Evolutionary conservation across 2,888 invertebrate species (phyloP), one percentile per base, ranked within the genome.

Genomic region (Thyatira batis): DNA sequence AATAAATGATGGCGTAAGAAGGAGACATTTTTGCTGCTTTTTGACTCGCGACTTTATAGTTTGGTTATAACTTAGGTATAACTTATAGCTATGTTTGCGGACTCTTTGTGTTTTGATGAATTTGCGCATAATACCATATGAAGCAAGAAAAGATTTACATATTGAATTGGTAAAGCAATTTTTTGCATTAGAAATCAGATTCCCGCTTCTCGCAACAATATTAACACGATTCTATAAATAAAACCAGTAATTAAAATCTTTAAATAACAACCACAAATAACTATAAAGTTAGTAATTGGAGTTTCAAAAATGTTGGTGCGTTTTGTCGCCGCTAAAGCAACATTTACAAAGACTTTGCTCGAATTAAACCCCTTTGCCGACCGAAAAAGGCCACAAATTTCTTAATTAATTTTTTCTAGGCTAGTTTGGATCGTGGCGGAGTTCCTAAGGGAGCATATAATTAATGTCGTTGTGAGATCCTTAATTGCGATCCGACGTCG

Each of bases 391-490:
- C 68, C 68, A 65, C 71, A 54, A 85, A 82, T 78, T 82, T 80
- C 83, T 85, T 88, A 86, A 88, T 87, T 87, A 88, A 72, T 81
- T 84, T 83, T 77, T 73, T 71, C 61, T 57, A 80, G 82, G 85
- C 87, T 87, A 89, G 88, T 88, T 88, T 84, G 82, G 80, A 76
- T 74, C 67, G 61, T 57, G 65, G 61, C 60, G 63, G 58, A 65
- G 69, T 71, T 66, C 68, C 74, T 71, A 78, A 84, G 84, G 82
- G 80, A 80, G 78, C 70, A 77, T 81, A 80, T 89, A 86, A 89
- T 89, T 88, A 89, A 87, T 84, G 85, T 87, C 84, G 86, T 87
- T 86, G 84, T 82, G 76, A 77, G 77, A 72, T 75, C 74, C 78
- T 81, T 88, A 88, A 88, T 87, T 89, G 86, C 87, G 71, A 82